Conservation (phyloP, 64 coral and sea anemone species). For the Acropora tenuis region DNA sequence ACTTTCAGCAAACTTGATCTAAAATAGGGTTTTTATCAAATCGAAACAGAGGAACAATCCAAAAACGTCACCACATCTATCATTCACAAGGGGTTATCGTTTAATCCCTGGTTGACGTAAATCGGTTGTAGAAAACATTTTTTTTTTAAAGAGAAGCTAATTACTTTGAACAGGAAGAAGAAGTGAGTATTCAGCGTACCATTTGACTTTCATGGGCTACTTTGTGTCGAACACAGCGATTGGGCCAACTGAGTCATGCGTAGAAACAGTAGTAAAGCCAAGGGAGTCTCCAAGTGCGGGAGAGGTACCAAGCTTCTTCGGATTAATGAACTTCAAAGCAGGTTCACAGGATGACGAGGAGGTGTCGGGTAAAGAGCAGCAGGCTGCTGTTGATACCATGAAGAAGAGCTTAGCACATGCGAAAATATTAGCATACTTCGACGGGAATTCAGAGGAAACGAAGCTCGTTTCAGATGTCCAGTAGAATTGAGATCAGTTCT, state of each 20-base stretch:
- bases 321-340: no score
- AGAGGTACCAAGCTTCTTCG: slow-evolving; percentile 7
- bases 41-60: no score
- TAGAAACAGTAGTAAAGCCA: no score
- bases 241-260: neutral
- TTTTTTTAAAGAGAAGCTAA: neutral
- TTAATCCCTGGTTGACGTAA: slow-evolving; percentile 35
- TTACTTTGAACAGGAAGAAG: slow-evolving; percentile 10
- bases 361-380: slow-evolving; percentile 33
- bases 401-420: slow-evolving; percentile 13
- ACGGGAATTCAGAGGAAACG: slow-evolving; percentile 54
- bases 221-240: neutral
- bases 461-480: slow-evolving; percentile 40
- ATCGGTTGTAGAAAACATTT: slow-evolving; percentile 52
- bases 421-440: slow-evolving; percentile 46
- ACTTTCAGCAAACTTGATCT: neutral
- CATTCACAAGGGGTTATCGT: neutral
- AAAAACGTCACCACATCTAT: neutral
- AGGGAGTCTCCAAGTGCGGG: no score
- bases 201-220: slow-evolving; percentile 53
- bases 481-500: slow-evolving; percentile 49
- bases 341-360: slow-evolving; percentile 9
- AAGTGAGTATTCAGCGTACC: slow-evolving; percentile 3
- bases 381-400: slow-evolving; percentile 34
- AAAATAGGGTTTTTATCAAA: neutral